Base-by-base conservation (phyloP, 2,113 vertebrate genomes). In the Oryctolagus cuniculus region DNA sequence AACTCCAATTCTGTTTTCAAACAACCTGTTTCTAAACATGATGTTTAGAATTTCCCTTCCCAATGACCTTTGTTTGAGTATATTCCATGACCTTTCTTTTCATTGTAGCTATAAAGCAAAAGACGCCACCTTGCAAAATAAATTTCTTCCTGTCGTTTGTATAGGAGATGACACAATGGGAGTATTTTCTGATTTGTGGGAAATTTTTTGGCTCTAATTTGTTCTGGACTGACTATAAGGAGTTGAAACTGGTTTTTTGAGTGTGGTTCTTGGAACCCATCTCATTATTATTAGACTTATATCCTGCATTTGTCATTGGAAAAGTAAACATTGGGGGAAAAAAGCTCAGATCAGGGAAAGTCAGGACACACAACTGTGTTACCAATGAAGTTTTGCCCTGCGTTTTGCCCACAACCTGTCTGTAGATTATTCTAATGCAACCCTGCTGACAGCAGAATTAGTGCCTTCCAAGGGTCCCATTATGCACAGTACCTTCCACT, bases 371-470 rank as follows among this genome's bases (percentile, higher is more conserved):
- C 69, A 82, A 19, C 55, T 81, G 55, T 73, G 17, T 96, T 95
- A 72, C 61, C 49, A 83, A 49, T 74, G 77, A 89, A 93, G 63
- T 25, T 78, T 87, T 83, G 34, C 13, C 63, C 3, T 86, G 21
- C 1, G 0, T 19, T 84, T 61, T 84, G 34, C 36, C n/a, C 70
- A 44, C 6, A 7, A 25, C 31, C 8, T 31, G 22, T 19, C 86
- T 67, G 5, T 87, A 38, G 78, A 93, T 61, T 78, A 58, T 80
- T 86, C n/a, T 75, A 78, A 96, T 77, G 36, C 93, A 87, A 92
- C 83, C 19, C 82, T 91, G 87, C 67, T 87, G 67, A 89, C 90
- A 89, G 86, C 63, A 81, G 69, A 63, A 81, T 87, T 38, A 61
- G 25, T 89, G 31, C 31, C 61, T 93, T 90, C 49, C 49, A 77